A percentile compares a stretch with the other conserved stretches of the same genome.
Evolutionary conservation across 2,113 vertebrate genomes (phyloP).

Genomic region (Aegotheles bennettii): DNA sequence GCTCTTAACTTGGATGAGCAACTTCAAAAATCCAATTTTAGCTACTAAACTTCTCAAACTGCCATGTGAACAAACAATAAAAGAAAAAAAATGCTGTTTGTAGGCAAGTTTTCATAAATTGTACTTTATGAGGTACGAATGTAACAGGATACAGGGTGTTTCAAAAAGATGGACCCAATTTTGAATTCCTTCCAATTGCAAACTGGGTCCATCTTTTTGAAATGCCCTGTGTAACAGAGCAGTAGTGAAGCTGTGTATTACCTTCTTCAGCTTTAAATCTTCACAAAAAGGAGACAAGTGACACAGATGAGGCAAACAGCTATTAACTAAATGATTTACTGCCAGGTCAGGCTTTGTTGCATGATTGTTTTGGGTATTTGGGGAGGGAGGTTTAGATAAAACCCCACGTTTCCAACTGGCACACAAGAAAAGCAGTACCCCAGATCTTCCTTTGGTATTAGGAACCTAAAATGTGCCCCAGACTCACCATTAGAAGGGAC

Average conservation of each 20-base stretch:
- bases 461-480: not conserved
- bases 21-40: not conserved
- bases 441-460: not conserved
- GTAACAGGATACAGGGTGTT: no score
- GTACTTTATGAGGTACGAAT: not conserved
- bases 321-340: not conserved
- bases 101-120: not conserved
- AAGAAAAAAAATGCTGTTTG: not conserved
- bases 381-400: not conserved
- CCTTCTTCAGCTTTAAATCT: not conserved
- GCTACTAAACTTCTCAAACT: not conserved
- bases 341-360: accelerated
- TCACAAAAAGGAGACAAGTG: not conserved
- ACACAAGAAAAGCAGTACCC: not conserved
- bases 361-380: not conserved
- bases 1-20: not conserved
- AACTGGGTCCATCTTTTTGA: no score
- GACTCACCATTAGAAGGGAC: slow-evolving; percentile 97
- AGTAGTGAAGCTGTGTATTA: not conserved
- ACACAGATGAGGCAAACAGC: not conserved
- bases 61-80: not conserved
- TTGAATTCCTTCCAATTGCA: no score
- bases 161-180: no score
- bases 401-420: not conserved
- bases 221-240: no score